Base-by-base conservation (phyloP, 37 sponge, comb jelly and placozoan genomes). In the Axinella damicornis region DNA sequence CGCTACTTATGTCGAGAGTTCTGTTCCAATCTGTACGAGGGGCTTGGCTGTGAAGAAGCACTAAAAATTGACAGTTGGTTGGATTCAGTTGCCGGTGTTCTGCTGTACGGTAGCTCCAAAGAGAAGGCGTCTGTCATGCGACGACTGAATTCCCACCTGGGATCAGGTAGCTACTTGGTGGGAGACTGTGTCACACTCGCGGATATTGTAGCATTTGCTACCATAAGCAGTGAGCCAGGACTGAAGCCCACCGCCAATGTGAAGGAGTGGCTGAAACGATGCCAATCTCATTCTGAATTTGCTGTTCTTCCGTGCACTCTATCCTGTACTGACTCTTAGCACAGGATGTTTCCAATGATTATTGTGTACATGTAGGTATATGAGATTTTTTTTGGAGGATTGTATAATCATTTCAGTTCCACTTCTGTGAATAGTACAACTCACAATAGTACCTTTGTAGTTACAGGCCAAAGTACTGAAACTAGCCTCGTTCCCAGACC, bases 1-100 rank as follows among this genome's bases (percentile, higher is more conserved):
- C 88, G 95, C 69, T 91, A 83, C 73, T 64, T 94, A 25, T 83
- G 74, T 36, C 81, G 95, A 1, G 65, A 73, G 71, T 94, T 86
- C 71, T 85, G 64, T 55, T 82, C 89, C 16, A 69, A 65, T n/a
- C 78, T 91, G 28, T 94, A 91, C 46, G 95, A 91, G 37, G 87
- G 66, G 2, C 54, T 38, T 1, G 77, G 55, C 1, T 19, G 31
- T 15, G 88, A 79, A 15, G 37, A 63, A 5, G 56, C 39, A 12
- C 33, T 33, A 28, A 68, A 77, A 31, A 71, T 94, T 0, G 95
- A 94, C 83, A 78, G 80, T 40, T 94, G 92, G 92, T 24, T 94
- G 63, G 95, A 94, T 56, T 5, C 64, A 33, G 38, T 88, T 5
- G 59, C 82, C 28, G 54, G 62, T 0, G 59, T 74, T 16, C 30